These are phyloP conservation scores for Melanchra persicariae DNA, from an alignment of 2,888 invertebrate genomes.

Conservation along the genomic window DNA sequence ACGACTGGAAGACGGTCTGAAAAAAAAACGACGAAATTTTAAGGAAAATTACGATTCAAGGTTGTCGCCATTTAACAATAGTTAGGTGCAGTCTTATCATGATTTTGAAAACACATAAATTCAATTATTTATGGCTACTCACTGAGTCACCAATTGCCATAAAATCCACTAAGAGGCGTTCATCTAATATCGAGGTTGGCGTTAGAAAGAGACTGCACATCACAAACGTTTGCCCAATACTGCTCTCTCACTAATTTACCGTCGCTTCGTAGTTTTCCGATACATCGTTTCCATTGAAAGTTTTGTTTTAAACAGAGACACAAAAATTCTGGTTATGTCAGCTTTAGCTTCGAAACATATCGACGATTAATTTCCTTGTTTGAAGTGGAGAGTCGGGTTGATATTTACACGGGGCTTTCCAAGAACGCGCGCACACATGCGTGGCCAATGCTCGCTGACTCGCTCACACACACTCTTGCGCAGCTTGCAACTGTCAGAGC, in stretches of 20 bases:
- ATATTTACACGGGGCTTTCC: conserved; percentile 69
- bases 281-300: conserved; percentile 17
- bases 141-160: conserved; percentile 36
- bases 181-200: conserved; percentile 34
- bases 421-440: conserved; percentile 65
- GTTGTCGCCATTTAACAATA: background rate
- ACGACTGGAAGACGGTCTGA: background rate
- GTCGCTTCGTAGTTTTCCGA: background rate
- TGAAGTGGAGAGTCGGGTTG: conserved; percentile 24
- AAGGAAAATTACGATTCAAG: background rate
- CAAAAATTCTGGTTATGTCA: background rate
- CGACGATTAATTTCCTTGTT: conserved; percentile 60
- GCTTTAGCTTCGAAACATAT: conserved; percentile 23
- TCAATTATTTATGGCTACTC: background rate
- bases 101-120: conserved; percentile 22
- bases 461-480: conserved; percentile 47
- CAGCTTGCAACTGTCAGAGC: conserved; percentile 51
- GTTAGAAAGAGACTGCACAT: conserved; percentile 44
- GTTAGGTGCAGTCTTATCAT: conserved; percentile 33
- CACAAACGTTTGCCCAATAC: conserved; percentile 20
- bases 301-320: background rate
- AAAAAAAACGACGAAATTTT: background rate
- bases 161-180: conserved; percentile 21
- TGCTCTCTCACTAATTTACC: conserved; percentile 1
- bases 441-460: conserved; percentile 39